Evolutionary conservation across 2,888 invertebrate genomes (phyloP).

Genomic region (Drosophila atripex): DNA sequence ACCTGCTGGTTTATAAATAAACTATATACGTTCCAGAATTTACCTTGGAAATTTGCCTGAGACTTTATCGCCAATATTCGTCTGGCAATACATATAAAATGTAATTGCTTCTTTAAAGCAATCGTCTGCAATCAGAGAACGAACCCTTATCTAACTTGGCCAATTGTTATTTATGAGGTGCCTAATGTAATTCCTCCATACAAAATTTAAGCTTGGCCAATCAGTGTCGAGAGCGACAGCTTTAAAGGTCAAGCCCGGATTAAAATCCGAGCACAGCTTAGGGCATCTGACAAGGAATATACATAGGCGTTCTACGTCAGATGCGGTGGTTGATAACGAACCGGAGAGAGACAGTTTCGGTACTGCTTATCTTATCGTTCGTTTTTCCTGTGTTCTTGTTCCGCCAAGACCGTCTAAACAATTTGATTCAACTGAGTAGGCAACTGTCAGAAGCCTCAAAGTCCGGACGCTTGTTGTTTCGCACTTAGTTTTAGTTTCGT

Average conservation of each 20-base stretch:
- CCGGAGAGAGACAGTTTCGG: conserved; percentile 22
- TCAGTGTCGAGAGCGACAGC: not conserved
- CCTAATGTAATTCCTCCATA: conserved; percentile 1
- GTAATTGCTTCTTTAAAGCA: conserved; percentile 15
- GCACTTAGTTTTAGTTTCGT: conserved; percentile 40
- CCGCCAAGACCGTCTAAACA: conserved; percentile 48
- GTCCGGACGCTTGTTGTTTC: conserved; percentile 42
- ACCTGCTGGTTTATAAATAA: not conserved
- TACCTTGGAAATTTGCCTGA: not conserved
- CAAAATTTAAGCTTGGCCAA: not conserved
- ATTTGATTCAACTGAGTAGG: conserved; percentile 50
- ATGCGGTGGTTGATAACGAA: conserved; percentile 44
- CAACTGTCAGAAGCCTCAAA: conserved; percentile 56
- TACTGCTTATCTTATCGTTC: conserved; percentile 63
- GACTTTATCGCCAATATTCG: not conserved
- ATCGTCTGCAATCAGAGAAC: conserved; percentile 2
- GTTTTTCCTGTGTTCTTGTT: conserved; percentile 42
- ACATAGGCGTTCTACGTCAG: conserved; percentile 10
- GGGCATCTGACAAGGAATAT: not conserved
- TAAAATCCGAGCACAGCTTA: not conserved
- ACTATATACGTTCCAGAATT: not conserved
- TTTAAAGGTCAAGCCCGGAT: conserved; percentile 43
- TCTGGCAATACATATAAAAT: not conserved
- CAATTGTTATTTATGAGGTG: not conserved
- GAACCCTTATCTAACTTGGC: conserved; percentile 5